Evolutionary conservation across 2,113 vertebrate species (phyloP), one percentile per base, ranked within the genome.

Genomic region (Eptesicus fuscus): DNA sequence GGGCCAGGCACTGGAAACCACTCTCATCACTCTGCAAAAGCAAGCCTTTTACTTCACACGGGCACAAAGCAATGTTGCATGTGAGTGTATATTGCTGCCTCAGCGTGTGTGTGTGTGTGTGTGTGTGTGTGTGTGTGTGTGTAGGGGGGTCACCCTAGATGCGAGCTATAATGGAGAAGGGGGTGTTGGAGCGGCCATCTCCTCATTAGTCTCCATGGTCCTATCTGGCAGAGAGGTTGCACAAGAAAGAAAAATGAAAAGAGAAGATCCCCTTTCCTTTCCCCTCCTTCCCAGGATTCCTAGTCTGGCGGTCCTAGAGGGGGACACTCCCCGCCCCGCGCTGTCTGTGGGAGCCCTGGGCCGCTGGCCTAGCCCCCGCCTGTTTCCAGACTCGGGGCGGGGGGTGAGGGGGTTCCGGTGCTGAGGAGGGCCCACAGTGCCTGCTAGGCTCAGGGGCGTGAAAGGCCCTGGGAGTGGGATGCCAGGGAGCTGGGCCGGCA

Each of bases 401-500:
- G 47, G 47, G 47, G 42, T n/a, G 6, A 42, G 42, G 42, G 40
- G 42, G 3, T 18, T 13, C 18, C 0, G 10, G 7, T n/a, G 5
- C 76, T 3, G 51, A 5, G 42, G 32, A 20, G 10, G 37, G 20
- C 0, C 16, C 37, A 9, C 1, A 3, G 49, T n/a, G 2, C 40
- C 51, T 32, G 30, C 28, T 3, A 12, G 35, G 35, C 14, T 17
- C 10, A 22, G 1, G 22, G 28, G 56, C 18, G 12, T 65, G 2
- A 23, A 59, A 12, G 10, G 59, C 71, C 25, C 3, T 30, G 13
- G 63, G n/a, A 44, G 67, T 44, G 0, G 2, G 4, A 30, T 11
- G 1, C 12, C 1, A 0, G 20, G 7, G 9, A 17, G 23, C 22
- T 2, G 1, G 0, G 42, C 4, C 30, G 1, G 22, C 53, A 1